Base-by-base conservation (phyloP, 2,113 vertebrate genomes). In the Carassius carassius region DNA sequence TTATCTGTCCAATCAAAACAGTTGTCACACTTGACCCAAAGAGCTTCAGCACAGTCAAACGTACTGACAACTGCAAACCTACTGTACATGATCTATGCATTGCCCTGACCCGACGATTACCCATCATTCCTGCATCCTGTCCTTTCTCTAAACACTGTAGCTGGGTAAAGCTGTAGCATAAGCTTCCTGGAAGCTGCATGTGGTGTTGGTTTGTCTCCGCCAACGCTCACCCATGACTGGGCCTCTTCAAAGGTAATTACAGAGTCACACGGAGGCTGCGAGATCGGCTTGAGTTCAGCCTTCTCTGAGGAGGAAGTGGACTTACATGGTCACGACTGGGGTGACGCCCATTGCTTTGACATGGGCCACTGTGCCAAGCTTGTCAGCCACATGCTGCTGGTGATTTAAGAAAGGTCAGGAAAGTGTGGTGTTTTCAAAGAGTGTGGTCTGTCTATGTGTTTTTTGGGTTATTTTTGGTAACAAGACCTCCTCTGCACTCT, bases 221-320 rank as follows among this genome's bases (percentile, higher is more conserved):
- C 78, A 85, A 70, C 78, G 82, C 82, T 81, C 69, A 47, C 63
- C 82, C 73, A 14, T 47, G 81, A 85, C 88, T 86, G 58, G 23
- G 86, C 84, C 88, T 84, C 41, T 69, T 78, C 89, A 85, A 54
- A 80, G 37, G 72, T 92, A 94, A 94, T 94, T 92, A 93, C 88
- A 93, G 91, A 87, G 60, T 72, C 78, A 23, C 78, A 63, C 81
- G 78, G 70, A 91, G 87, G 72, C 80, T 81, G 87, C 41, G 85
- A 49, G 81, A 82, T 87, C 87, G 89, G 86, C 87, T 83, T 73
- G 11, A 54, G 21, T 82, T 17, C 4, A 29, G 74, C 83, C 60
- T 41, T 85, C 80, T 75, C 49, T 69, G 54, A 69, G 84, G 56
- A 89, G 92, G 93, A 93, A 92, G 89, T 82, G 85, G 29, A 90